These are phyloP conservation scores for Hololepta plana DNA, from an alignment of 2,888 invertebrate genomes.

Conservation along the genomic window DNA sequence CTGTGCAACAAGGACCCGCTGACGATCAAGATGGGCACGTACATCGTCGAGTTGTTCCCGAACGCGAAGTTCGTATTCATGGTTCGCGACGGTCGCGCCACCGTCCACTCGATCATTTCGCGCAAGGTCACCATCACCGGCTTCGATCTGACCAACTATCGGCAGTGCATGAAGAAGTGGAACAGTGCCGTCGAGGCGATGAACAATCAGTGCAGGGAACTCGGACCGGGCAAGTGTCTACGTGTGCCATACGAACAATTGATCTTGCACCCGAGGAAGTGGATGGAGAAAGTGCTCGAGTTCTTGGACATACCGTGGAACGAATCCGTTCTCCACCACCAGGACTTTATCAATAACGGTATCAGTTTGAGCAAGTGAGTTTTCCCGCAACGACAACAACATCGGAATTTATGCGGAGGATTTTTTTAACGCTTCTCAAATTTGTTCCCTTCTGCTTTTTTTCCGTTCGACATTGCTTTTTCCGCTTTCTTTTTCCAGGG, in stretches of 20 bases:
- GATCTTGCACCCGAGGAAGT: conserved; percentile 79
- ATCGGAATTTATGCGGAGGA: not conserved
- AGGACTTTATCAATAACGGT: conserved; percentile 92
- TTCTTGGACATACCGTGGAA: conserved; percentile 92
- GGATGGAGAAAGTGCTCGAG: conserved; percentile 71
- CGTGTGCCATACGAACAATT: conserved; percentile 92
- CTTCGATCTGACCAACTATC: conserved; percentile 85
- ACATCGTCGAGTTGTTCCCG: conserved; percentile 88
- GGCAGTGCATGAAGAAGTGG: conserved; percentile 93
- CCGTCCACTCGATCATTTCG: conserved; percentile 95
- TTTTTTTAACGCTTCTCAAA: not conserved
- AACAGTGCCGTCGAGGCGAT: conserved; percentile 88
- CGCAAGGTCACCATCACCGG: conserved; percentile 53
- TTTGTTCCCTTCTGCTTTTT: too few species aligned
- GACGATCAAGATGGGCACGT: conserved; percentile 90
- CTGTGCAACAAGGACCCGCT: conserved; percentile 99
- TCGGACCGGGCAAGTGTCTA: conserved; percentile 61
- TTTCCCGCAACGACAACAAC: not conserved
- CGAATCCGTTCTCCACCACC: conserved; percentile 91
- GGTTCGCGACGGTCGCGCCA: conserved; percentile 96
- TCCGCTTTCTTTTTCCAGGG: conserved; percentile 36
- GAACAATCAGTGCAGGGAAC: conserved; percentile 79
- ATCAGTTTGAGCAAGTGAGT: conserved; percentile 87
- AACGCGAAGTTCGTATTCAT: conserved; percentile 96
- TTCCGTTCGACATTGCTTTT: too few species aligned